A percentile compares a stretch with the other conserved stretches of the same genome.
Evolutionary conservation across 92 coral and sea anemone species (phyloP).

Genomic region (Micromussa lordhowensis): DNA sequence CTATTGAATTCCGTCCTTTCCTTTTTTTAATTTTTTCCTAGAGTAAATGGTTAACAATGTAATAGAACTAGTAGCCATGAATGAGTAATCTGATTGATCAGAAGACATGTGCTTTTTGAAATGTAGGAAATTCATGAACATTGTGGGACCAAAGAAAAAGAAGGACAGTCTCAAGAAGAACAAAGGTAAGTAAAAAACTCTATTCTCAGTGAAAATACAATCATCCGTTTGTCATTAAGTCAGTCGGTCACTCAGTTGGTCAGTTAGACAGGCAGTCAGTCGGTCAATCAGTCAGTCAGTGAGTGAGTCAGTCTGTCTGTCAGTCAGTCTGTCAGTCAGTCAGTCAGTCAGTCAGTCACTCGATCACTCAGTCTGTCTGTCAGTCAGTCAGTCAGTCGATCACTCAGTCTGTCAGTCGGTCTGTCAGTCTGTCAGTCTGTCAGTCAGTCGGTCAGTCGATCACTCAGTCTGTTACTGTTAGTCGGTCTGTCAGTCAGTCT

Average conservation of each 20-base stretch:
- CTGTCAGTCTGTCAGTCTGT: not conserved
- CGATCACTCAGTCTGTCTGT: not conserved
- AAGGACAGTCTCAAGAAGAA: conserved; percentile 54
- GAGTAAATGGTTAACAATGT: not conserved
- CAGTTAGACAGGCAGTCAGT: not conserved
- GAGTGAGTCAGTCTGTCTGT: not conserved
- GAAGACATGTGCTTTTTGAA: not conserved
- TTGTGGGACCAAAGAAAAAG: conserved; percentile 76
- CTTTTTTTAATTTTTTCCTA: too few species aligned
- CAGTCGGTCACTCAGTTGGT: not conserved
- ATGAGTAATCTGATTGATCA: not conserved
- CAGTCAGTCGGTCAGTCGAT: not conserved
- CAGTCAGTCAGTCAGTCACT: not conserved
- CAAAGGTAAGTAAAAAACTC: conserved; percentile 13
- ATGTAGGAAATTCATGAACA: conserved; percentile 80
- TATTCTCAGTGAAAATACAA: too few species aligned
- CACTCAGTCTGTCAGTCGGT: not conserved
- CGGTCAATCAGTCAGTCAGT: not conserved
- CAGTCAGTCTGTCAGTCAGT: not conserved
- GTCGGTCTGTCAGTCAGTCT: not conserved
- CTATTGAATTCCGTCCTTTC: not conserved
- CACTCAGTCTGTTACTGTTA: not conserved
- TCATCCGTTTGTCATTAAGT: not conserved
- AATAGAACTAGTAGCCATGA: not conserved
- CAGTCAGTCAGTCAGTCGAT: not conserved